These are phyloP conservation scores for Todiramphus chloris DNA, from an alignment of 2,113 vertebrate genomes.

Conservation along the genomic window DNA sequence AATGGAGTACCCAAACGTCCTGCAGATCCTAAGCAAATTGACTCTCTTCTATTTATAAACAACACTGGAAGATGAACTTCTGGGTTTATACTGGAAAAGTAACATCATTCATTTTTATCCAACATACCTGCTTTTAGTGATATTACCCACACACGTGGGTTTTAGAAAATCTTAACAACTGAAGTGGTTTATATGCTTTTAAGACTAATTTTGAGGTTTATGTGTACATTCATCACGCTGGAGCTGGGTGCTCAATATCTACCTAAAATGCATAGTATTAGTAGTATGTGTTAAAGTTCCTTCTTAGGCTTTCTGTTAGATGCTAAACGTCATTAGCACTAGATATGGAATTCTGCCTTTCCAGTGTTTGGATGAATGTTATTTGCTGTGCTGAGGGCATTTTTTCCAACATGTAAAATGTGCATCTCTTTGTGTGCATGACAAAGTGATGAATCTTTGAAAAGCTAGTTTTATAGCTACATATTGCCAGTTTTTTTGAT, in stretches of 20 bases:
- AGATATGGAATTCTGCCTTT: constrained; percentile 2
- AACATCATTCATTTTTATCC: constrained; percentile 82
- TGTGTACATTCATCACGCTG: constrained; percentile 76
- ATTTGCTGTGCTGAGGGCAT: constrained; percentile 3
- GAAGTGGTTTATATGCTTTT: constrained; percentile 85
- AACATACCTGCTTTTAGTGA: constrained; percentile 85
- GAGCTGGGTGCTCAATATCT: constrained; percentile 42
- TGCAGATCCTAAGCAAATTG: constrained; percentile 74
- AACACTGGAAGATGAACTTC: constrained; percentile 78
- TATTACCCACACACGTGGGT: constrained; percentile 75
- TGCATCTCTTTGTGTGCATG: background rate
- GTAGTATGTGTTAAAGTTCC: constrained; percentile 39
- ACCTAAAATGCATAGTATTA: constrained; percentile 43
- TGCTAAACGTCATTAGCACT: constrained; percentile 55
- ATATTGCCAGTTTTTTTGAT: constrained; percentile 9
- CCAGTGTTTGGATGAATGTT: background rate
- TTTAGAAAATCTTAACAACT: constrained; percentile 80
- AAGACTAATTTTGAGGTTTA: constrained; percentile 81
- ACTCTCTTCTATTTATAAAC: constrained; percentile 82
- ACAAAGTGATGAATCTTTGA: constrained; percentile 24
- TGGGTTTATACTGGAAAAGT: constrained; percentile 79
- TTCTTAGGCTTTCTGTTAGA: constrained; percentile 28
- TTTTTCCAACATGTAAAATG: constrained; percentile 8
- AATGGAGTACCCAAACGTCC: constrained; percentile 77
- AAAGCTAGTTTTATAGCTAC: background rate